Percentiles rank a stretch among this genome's conserved stretches.
Conservation (phyloP, 2,888 invertebrate species). For the Drosophila testacea region DNA sequence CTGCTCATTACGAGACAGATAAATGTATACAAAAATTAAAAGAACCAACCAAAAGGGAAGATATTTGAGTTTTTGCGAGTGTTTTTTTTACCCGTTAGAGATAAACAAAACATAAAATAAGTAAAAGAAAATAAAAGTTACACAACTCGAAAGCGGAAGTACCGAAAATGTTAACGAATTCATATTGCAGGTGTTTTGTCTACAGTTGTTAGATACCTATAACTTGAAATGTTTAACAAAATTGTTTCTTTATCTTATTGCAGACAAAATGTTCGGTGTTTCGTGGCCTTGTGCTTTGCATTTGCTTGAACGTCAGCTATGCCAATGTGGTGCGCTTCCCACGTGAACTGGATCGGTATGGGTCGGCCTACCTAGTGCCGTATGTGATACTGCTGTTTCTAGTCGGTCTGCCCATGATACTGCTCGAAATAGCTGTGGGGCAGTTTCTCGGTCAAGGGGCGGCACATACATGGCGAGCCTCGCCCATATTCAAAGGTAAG, state of each 20-base stretch:
- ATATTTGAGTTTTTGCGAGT: slow-evolving; percentile 4
- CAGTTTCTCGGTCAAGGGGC: slow-evolving; percentile 85
- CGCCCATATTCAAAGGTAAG: slow-evolving; percentile 85
- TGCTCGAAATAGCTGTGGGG: slow-evolving; percentile 85
- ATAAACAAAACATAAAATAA: slow-evolving; percentile 61
- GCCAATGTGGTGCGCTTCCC: slow-evolving; percentile 85
- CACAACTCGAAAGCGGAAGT: slow-evolving; percentile 75
- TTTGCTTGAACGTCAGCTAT: slow-evolving; percentile 85
- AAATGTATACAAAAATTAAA: slow-evolving; percentile 36
- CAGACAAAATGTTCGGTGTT: slow-evolving; percentile 86
- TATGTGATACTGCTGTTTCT: slow-evolving; percentile 84
- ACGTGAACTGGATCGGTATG: slow-evolving; percentile 84
- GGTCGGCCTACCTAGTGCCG: slow-evolving; percentile 84
- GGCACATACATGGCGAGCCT: slow-evolving; percentile 85
- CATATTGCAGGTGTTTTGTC: slow-evolving; percentile 46
- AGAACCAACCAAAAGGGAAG: slow-evolving; percentile 34
- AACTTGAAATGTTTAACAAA: slow-evolving; percentile 5
- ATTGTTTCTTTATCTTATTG: slow-evolving; percentile 26
- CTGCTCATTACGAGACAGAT: slow-evolving; percentile 67
- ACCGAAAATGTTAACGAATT: slow-evolving; percentile 67
- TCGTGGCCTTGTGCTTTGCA: slow-evolving; percentile 85
- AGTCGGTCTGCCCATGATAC: slow-evolving; percentile 85
- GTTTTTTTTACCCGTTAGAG: slow-evolving; percentile 26
- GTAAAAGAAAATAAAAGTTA: slow-evolving; percentile 63
- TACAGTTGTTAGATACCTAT: slow-evolving; percentile 38